Base-by-base conservation (phyloP, 2,113 vertebrate genomes). In the Dicaeum eximium region DNA sequence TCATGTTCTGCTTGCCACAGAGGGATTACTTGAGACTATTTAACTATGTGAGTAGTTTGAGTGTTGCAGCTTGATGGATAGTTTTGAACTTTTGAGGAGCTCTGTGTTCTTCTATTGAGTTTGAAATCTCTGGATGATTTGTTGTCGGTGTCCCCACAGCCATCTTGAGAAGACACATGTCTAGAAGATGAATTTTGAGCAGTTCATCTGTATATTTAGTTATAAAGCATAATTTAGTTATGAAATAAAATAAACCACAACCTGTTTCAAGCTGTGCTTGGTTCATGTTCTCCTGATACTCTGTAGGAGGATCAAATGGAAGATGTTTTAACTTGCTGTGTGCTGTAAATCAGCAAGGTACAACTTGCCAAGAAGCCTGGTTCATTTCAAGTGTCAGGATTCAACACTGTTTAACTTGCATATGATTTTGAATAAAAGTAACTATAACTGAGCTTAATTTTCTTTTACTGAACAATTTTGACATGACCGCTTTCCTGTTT, bases 401-500 rank as follows among this genome's bases (percentile, higher is more conserved):
- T 88, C 33, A 65, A 1, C 14, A 45, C 10, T 65, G 31, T 74
- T 90, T 66, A 72, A n/a, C 11, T 79, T 86, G 23, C 10, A 30
- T 60, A 25, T 73, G 74, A 50, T 67, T 90, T 92, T 86, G 38
- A 80, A n/a, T 65, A 70, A 19, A 64, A 62, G 56, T 58, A 78
- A 38, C 24, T 38, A 13, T 78, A 83, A 83, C 7, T 54, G 25
- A 35, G 8, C 12, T 14, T 60, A 6, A 82, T 35, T 64, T 15
- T 44, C 84, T 47, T 88, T 79, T 33, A 37, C 15, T 92, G 51
- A 22, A 79, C 56, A 78, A 74, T 90, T 97, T 66, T 97, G 77
- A 97, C 13, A 33, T 92, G 69, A 85, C 86, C 92, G 57, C 45
- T 97, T 98, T 98, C 94, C 95, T 93, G 92, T 91, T 94, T 92